These are phyloP conservation scores for Mycogona germanica DNA, from an alignment of 2,888 invertebrate genomes.

Conservation along the genomic window DNA sequence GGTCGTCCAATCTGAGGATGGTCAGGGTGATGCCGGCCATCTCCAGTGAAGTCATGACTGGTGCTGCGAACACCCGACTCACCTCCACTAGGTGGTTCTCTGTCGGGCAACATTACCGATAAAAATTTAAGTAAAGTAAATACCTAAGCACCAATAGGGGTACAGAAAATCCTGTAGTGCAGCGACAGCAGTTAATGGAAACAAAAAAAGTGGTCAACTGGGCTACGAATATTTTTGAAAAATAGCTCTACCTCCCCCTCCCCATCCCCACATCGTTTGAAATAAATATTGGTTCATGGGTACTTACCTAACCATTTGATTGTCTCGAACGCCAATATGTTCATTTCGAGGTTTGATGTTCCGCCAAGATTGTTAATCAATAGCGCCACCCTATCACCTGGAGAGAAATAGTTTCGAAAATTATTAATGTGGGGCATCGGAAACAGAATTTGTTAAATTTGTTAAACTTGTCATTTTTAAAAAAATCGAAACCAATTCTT, in stretches of 20 bases:
- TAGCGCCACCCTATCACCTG: slow-evolving; percentile 15
- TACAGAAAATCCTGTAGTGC: too few relatives aligned
- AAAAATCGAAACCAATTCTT: not conserved
- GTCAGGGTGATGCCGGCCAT: slow-evolving; percentile 67
- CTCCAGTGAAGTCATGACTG: slow-evolving; percentile 58
- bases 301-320: slow-evolving; percentile 48
- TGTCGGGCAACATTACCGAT: too few relatives aligned
- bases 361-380: slow-evolving; percentile 63
- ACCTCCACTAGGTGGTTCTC: slow-evolving; percentile 38
- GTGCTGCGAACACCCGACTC: slow-evolving; percentile 45
- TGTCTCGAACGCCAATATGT: slow-evolving; percentile 53
- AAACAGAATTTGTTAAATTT: not conserved
- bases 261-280: too few relatives aligned
- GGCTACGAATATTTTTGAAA: too few relatives aligned
- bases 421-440: not conserved
- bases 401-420: too few relatives aligned
- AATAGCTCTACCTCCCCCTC: too few relatives aligned
- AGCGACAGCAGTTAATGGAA: too few relatives aligned
- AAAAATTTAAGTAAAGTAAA: too few relatives aligned
- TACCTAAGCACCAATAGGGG: too few relatives aligned
- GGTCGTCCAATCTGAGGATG: slow-evolving; percentile 36
- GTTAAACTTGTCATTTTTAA: slow-evolving; percentile 1
- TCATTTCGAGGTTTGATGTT: slow-evolving; percentile 60
- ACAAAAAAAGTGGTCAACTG: too few relatives aligned
- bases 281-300: too few relatives aligned